Percentiles rank a stretch among this genome's conserved stretches.
These are phyloP conservation scores for Tapera naevia DNA, from an alignment of 2,797 vertebrate species.

Conservation along the genomic window DNA sequence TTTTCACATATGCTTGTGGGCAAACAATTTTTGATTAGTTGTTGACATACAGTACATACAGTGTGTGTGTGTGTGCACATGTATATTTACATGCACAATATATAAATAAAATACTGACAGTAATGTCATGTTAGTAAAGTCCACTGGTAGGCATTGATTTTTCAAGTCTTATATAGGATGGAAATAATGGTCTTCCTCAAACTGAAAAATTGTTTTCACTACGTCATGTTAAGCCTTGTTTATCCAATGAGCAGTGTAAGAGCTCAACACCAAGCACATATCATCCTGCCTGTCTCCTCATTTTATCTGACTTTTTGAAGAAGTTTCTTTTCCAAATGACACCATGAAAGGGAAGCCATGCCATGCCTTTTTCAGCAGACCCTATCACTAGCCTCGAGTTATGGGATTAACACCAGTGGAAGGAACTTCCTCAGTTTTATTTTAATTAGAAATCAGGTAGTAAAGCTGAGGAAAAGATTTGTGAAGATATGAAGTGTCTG, in stretches of 20 bases:
- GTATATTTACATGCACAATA: constrained; percentile 69
- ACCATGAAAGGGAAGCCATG: not conserved
- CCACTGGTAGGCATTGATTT: constrained; percentile 60
- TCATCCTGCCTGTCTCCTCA: not conserved
- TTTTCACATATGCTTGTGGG: constrained; percentile 71
- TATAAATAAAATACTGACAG: constrained; percentile 71
- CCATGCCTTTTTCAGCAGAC: not conserved
- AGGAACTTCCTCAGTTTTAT: constrained; percentile 39
- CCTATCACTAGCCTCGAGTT: not conserved
- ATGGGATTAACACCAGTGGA: not conserved
- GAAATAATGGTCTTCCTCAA: not conserved
- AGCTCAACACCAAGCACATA: not conserved
- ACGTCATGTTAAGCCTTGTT: not conserved
- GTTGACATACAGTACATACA: constrained; percentile 69
- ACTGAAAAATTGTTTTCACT: not conserved
- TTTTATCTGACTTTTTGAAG: not conserved
- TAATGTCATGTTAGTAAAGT: constrained; percentile 39
- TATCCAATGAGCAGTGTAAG: not conserved
- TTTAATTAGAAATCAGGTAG: constrained; percentile 74
- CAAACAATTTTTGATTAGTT: constrained; percentile 73
- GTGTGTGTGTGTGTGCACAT: constrained; percentile 60
- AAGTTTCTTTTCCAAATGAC: not conserved
- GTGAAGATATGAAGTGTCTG: constrained; percentile 59
- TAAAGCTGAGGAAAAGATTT: constrained; percentile 37
- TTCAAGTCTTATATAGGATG: not conserved